These are phyloP conservation scores for Dryoscopus gambensis DNA, from an alignment of 2,113 vertebrate species.

Conservation along the genomic window DNA sequence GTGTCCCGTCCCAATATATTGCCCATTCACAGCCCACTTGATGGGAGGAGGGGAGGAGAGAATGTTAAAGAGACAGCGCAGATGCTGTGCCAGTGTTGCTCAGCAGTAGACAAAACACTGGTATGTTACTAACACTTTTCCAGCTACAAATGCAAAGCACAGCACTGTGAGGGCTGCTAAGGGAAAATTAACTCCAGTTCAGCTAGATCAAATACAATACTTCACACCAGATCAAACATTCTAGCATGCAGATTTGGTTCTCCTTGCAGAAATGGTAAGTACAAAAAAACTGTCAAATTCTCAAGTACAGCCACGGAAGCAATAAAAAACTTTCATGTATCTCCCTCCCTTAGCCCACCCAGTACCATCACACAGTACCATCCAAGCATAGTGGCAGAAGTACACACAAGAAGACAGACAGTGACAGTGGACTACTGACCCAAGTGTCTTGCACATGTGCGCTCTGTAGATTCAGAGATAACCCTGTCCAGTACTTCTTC, in stretches of 20 bases:
- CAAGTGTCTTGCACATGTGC: background rate
- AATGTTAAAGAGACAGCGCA: background rate
- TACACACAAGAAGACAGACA: background rate
- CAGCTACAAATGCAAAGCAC: background rate
- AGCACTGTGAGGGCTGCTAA: background rate
- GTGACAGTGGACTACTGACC: background rate
- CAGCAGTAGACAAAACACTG: background rate
- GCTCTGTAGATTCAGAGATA: background rate
- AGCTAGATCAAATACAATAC: background rate
- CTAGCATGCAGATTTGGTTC: background rate
- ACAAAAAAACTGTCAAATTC: background rate
- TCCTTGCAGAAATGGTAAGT: background rate
- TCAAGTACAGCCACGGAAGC: background rate
- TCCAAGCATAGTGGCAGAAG: background rate
- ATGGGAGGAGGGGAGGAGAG: background rate
- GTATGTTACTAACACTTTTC: background rate
- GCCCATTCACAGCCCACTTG: background rate
- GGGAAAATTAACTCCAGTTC: background rate
- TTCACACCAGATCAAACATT: background rate
- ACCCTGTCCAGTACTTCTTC: background rate
- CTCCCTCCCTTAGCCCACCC: background rate
- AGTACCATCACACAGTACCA: background rate
- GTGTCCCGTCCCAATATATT: background rate
- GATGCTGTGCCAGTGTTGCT: background rate
- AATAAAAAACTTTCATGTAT: background rate